Evolutionary conservation across 2,888 invertebrate species (phyloP).

Genomic region (Eumerus sabulonum): DNA sequence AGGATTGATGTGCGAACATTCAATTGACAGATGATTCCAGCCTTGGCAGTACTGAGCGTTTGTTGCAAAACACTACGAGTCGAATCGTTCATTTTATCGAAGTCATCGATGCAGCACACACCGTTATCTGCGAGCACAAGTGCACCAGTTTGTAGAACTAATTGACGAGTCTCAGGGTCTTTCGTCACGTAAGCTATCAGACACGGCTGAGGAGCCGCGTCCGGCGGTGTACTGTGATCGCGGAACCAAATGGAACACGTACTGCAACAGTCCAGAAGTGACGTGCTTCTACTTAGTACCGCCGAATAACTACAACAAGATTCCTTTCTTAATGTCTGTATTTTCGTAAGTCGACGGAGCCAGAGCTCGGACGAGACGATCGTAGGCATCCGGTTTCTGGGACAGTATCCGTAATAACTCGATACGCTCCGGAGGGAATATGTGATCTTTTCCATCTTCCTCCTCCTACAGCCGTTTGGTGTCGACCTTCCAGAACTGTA

Average conservation of each 20-base stretch:
- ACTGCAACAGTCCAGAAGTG: conserved; percentile 90
- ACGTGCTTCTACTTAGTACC: conserved; percentile 96
- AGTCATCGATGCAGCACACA: conserved; percentile 99
- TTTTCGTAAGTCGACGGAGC: conserved; percentile 99
- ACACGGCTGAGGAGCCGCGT: conserved; percentile 98
- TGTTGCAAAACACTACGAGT: conserved; percentile 98
- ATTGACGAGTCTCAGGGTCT: conserved; percentile 96
- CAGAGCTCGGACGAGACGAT: conserved; percentile 92
- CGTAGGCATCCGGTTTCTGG: conserved; percentile 93
- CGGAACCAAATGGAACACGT: conserved; percentile 96
- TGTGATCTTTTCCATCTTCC: conserved; percentile 91
- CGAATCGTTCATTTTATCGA: conserved; percentile 99
- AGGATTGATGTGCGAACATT: conserved; percentile 98
- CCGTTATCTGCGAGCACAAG: conserved; percentile 98
- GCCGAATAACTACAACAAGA: conserved; percentile 95
- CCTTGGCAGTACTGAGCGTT: conserved; percentile 98
- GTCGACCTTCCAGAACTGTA: conserved; percentile 95
- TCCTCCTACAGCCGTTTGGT: conserved; percentile 91
- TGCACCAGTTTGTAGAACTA: conserved; percentile 97
- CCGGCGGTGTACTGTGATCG: conserved; percentile 99
- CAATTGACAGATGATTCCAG: conserved; percentile 98
- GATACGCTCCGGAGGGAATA: conserved; percentile 92
- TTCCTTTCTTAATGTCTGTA: conserved; percentile 98
- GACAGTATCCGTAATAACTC: conserved; percentile 90
- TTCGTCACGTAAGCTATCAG: conserved; percentile 98